phyloP scores from a whole-genome alignment of 2,797 vertebrate species.

The Alfaro cultratus region DNA sequence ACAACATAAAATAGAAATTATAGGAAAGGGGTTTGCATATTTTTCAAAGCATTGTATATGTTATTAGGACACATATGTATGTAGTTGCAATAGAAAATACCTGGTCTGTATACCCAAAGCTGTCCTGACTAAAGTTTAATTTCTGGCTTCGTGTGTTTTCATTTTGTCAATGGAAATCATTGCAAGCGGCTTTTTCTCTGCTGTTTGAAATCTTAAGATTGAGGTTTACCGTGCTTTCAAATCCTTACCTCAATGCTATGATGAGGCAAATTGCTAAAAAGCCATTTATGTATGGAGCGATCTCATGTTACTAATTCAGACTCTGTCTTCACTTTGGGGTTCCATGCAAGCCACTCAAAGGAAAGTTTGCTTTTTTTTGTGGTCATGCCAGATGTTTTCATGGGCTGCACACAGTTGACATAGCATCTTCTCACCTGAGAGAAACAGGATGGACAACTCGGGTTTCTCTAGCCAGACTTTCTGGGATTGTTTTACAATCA shows the following conservation, averaged over 20 bases:
- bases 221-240: slow-evolving; percentile 46
- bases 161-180: slow-evolving; percentile 31
- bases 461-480: slow-evolving; percentile 40
- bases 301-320: slow-evolving; percentile 38
- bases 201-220: slow-evolving; percentile 5
- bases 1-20: not conserved
- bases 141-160: slow-evolving; percentile 9
- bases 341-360: slow-evolving; percentile 36
- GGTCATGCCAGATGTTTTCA: slow-evolving; percentile 58
- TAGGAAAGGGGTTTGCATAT: not conserved
- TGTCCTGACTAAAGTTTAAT: slow-evolving; percentile 3
- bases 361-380: slow-evolving; percentile 66
- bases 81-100: not conserved
- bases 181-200: not conserved
- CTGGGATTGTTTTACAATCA: slow-evolving; percentile 42
- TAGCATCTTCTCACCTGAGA: slow-evolving; percentile 61
- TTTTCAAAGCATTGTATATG: not conserved
- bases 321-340: slow-evolving; percentile 26
- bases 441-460: slow-evolving; percentile 40
- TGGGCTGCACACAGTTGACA: slow-evolving; percentile 45
- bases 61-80: not conserved
- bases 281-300: slow-evolving; percentile 36
- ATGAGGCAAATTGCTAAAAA: slow-evolving; percentile 29
- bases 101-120: not conserved
- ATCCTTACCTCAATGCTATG: slow-evolving; percentile 38